These are phyloP conservation scores for Xiphophorus couchianus DNA, from an alignment of 2,113 vertebrate species.

Conservation along the genomic window DNA sequence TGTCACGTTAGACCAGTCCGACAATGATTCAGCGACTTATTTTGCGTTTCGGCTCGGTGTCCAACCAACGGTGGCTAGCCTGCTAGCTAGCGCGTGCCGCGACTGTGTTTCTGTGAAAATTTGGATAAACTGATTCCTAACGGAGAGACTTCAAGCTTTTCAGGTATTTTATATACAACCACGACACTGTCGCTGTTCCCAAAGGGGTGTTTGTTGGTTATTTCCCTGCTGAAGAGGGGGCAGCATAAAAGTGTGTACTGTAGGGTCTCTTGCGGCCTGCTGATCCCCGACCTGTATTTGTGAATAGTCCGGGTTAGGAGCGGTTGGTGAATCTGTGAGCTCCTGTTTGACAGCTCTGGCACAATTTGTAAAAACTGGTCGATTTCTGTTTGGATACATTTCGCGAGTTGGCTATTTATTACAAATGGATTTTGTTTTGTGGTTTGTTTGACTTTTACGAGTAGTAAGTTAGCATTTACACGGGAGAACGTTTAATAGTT, in stretches of 20 bases:
- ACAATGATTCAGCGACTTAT: constrained; percentile 84
- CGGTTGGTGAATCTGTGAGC: constrained; percentile 29
- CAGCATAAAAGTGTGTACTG: constrained; percentile 30
- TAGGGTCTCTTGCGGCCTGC: constrained; percentile 63
- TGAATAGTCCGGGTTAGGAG: constrained; percentile 50
- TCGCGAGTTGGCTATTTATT: not conserved
- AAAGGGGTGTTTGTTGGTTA: constrained; percentile 20
- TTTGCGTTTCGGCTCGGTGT: constrained; percentile 69
- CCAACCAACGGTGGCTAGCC: constrained; percentile 62
- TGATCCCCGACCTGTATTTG: constrained; percentile 76
- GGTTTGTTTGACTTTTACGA: constrained; percentile 22
- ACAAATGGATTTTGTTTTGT: not conserved
- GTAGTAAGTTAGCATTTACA: not conserved
- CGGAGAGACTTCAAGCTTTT: constrained; percentile 10
- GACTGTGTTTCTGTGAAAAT: constrained; percentile 35
- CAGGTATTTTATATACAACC: constrained; percentile 24
- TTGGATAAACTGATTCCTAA: constrained; percentile 16
- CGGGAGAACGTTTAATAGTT: constrained; percentile 41
- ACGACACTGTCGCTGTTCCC: not conserved
- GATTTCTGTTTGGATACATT: not conserved
- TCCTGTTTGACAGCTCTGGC: constrained; percentile 49
- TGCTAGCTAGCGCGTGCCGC: constrained; percentile 71
- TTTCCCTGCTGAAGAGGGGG: constrained; percentile 5
- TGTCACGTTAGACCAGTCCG: constrained; percentile 71
- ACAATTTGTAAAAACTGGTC: not conserved